Base-by-base conservation (phyloP, 1,140 invertebrate genomes). In the Neotoxoptera formosana region DNA sequence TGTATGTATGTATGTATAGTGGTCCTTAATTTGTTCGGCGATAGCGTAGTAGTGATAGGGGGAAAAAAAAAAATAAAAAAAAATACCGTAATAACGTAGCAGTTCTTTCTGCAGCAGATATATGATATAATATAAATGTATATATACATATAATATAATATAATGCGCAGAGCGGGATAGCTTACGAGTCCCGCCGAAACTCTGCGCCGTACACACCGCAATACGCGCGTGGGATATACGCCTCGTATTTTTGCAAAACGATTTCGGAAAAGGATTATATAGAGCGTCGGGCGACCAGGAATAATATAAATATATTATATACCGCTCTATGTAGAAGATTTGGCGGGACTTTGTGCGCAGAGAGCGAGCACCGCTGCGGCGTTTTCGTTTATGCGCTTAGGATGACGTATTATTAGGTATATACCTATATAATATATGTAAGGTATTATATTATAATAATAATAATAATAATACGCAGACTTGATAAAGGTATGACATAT, bases 401-500 rank as follows among this genome's bases (percentile, higher is more conserved):
- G 4, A 41, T 4, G 41, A 41, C 41, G 41, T 41, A 41, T 41
- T 41, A 41, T 41, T 41, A 41, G 41, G 41, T 41, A n/a, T n/a
- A n/a, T n/a, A n/a, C n/a, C n/a, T n/a, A n/a, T n/a, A n/a, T n/a
- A n/a, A n/a, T n/a, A n/a, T n/a, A n/a, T n/a, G n/a, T n/a, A n/a
- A n/a, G n/a, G n/a, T n/a, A n/a, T n/a, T n/a, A n/a, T n/a, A 83
- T 83, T 41, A 84, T 45, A 34, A 25, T 84, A 84, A 8, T 45
- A 45, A 45, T 84, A 84, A 47, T 45, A 89, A 89, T 36, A 53
- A 53, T 53, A 36, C 23, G 21, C 36, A 48, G 20, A 56, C 21
- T 51, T 83, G 67, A 83, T 92, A 92, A 83, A 92, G 91, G 91
- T 91, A 92, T 48, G 91, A 83, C 91, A 48, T 81, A 34, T 92